phyloP scores from a whole-genome alignment of 2,888 invertebrate genomes.

The Ligdia adustata region DNA sequence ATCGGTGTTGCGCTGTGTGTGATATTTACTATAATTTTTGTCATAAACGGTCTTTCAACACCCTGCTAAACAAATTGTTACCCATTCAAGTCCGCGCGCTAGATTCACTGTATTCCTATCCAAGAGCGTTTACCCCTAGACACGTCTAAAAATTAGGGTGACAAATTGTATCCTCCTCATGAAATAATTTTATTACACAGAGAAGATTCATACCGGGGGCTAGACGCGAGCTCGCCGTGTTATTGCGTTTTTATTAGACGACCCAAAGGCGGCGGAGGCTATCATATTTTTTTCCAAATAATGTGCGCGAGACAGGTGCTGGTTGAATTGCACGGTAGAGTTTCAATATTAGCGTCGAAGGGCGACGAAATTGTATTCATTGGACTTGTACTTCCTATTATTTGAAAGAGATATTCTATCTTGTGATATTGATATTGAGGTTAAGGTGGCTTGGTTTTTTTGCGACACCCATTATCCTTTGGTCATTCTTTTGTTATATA shows the following conservation, averaged over 20 bases:
- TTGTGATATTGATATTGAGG: slow-evolving; percentile 4
- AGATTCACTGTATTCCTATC: slow-evolving; percentile 15
- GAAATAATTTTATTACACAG: slow-evolving; percentile 75
- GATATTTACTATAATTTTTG: no score
- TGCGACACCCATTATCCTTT: no score
- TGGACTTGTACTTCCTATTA: slow-evolving; percentile 19
- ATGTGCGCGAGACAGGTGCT: slow-evolving; percentile 55
- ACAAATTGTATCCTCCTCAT: slow-evolving; percentile 67
- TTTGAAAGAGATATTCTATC: slow-evolving; percentile 5
- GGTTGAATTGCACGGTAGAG: slow-evolving; percentile 50
- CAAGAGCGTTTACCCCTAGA: slow-evolving; percentile 35
- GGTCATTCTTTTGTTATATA: no score
- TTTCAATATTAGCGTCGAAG: slow-evolving; percentile 48
- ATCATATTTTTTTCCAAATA: slow-evolving; percentile 69
- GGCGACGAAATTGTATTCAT: slow-evolving; percentile 25
- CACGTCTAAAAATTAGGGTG: slow-evolving; percentile 59
- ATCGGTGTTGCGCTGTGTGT: no score
- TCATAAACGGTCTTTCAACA: no score
- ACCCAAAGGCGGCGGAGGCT: slow-evolving; percentile 53
- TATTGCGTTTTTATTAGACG: slow-evolving; percentile 77
- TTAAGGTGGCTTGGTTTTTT: slow-evolving; percentile 4
- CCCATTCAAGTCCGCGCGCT: slow-evolving; percentile 13
- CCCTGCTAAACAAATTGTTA: slow-evolving; percentile 13
- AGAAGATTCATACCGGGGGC: slow-evolving; percentile 67
- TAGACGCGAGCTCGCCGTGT: slow-evolving; percentile 56